phyloP scores from a whole-genome alignment of 2,797 vertebrate species.

The Chrysolophus pictus region DNA sequence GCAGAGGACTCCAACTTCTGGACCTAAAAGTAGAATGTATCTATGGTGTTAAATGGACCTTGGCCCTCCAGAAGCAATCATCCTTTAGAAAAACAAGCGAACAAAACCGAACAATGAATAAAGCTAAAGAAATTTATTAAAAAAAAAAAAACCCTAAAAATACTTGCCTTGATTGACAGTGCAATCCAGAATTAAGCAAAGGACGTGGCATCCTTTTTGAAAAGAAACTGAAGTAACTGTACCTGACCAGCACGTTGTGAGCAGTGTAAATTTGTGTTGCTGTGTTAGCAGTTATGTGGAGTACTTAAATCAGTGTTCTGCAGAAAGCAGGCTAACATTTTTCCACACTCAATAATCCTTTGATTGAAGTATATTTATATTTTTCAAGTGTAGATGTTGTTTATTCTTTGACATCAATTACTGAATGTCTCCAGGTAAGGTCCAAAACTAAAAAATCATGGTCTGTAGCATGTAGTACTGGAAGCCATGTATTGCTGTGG shows the following conservation, averaged over 20 bases:
- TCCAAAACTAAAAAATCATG: neutral
- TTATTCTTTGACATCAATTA: neutral
- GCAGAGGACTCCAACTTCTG: neutral
- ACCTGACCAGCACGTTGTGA: neutral
- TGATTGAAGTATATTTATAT: neutral
- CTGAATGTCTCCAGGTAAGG: neutral
- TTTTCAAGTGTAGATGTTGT: too few species aligned
- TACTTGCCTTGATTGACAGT: neutral
- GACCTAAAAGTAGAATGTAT: neutral
- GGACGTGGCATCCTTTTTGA: neutral
- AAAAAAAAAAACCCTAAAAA: too few species aligned
- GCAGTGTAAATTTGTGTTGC: fast-evolving
- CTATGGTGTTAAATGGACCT: neutral
- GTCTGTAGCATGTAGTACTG: neutral
- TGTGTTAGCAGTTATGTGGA: neutral
- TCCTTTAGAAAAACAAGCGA: too few species aligned
- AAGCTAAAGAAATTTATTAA: too few species aligned
- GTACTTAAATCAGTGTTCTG: neutral
- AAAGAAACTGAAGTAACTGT: neutral
- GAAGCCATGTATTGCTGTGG: neutral
- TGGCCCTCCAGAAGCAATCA: too few species aligned
- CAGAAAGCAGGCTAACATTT: neutral
- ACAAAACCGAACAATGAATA: too few species aligned
- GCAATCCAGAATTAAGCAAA: neutral
- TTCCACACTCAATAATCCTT: neutral